Percentiles rank a stretch among this genome's conserved stretches.
These are phyloP conservation scores for Ethmia dodecea DNA, from an alignment of 2,888 invertebrate genomes.

Conservation along the genomic window DNA sequence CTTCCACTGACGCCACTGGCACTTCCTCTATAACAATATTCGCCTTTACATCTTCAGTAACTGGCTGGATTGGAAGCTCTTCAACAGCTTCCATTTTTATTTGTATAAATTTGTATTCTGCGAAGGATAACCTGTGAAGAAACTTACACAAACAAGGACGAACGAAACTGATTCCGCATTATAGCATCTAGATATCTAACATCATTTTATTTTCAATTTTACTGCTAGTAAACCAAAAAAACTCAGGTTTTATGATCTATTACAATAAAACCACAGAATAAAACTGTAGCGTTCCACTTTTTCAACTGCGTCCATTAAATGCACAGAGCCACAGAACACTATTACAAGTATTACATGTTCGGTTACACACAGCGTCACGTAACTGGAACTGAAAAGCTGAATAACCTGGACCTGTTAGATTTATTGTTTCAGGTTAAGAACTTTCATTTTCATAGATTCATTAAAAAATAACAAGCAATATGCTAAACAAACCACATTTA, in stretches of 20 bases:
- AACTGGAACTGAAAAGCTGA: no score
- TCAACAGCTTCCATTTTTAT: constrained; percentile 39
- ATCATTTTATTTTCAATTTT: not conserved
- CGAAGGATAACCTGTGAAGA: constrained; percentile 36
- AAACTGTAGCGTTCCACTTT: not conserved
- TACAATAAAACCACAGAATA: no score
- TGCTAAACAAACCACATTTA: no score
- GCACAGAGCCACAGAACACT: not conserved
- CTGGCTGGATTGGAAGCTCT: constrained; percentile 31
- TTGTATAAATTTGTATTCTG: constrained; percentile 17
- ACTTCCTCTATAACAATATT: constrained; percentile 29
- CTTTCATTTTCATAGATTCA: no score
- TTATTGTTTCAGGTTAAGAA: no score
- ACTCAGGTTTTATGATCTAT: not conserved
- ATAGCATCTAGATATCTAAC: not conserved
- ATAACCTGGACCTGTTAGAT: no score
- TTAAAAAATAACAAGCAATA: no score
- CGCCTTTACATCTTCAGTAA: constrained; percentile 36
- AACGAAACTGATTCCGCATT: not conserved
- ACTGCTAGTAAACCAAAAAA: not conserved
- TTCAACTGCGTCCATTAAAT: not conserved
- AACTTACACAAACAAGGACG: constrained; percentile 36
- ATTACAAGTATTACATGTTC: not conserved
- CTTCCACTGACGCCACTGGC: constrained; percentile 28
- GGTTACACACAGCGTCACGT: no score